Conservation (phyloP, 1,140 invertebrate genomes). For the Conopomorpha cramerella region DNA sequence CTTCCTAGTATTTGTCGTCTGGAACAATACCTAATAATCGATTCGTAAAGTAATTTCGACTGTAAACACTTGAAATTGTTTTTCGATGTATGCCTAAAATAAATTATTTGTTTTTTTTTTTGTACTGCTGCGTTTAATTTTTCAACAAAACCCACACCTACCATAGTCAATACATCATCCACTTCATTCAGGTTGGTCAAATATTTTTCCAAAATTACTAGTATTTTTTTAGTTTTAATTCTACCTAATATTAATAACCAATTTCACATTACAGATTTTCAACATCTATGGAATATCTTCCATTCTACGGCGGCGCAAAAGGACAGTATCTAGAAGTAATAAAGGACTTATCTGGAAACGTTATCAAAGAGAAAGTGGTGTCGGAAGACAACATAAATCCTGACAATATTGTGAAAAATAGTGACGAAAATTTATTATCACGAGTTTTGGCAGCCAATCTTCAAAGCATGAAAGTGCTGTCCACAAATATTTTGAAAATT, state of each 20-base stretch:
- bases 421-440: conserved; percentile 28
- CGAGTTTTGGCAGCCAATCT: conserved; percentile 34
- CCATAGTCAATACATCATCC: background rate
- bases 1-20: too few relatives aligned
- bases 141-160: conserved; percentile 3
- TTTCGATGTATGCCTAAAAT: conserved; percentile 15
- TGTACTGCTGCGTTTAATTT: conserved; percentile 5
- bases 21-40: too few relatives aligned
- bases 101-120: conserved; percentile 1
- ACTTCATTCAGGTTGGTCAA: background rate
- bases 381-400: conserved; percentile 38
- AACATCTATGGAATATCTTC: conserved; percentile 37
- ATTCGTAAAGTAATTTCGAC: conserved; percentile 38
- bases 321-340: conserved; percentile 67
- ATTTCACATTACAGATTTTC: too few relatives aligned
- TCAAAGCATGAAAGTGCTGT: conserved; percentile 20
- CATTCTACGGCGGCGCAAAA: conserved; percentile 70
- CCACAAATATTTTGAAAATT: conserved; percentile 24
- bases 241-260: background rate
- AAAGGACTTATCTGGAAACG: conserved; percentile 53
- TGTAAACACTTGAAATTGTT: conserved; percentile 31
- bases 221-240: conserved; percentile 1
- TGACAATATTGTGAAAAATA: conserved; percentile 38
- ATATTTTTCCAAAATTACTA: background rate
- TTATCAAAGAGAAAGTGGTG: conserved; percentile 55